Percentiles rank a stretch among this genome's conserved stretches.
phyloP scores from a whole-genome alignment of 2,797 vertebrate genomes.

The Fistularia commersonii region DNA sequence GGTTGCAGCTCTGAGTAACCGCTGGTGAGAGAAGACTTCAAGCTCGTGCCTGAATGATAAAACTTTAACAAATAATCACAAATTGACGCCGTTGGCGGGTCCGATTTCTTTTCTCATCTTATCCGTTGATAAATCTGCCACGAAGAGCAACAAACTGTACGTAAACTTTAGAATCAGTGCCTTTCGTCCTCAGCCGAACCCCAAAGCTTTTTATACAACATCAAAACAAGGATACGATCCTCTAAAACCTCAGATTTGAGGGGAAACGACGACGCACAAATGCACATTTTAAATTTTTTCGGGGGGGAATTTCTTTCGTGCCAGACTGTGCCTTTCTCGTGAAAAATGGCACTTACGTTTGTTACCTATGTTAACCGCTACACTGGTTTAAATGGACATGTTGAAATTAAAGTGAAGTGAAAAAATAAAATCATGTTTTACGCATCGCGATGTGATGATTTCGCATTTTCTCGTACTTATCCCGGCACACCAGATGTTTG shows the following conservation, averaged over 20 bases:
- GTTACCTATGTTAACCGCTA: slow-evolving; percentile 23
- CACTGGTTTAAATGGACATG: slow-evolving; percentile 54
- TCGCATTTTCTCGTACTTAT: too few relatives aligned
- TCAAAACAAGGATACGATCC: slow-evolving; percentile 41
- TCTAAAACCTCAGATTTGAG: slow-evolving; percentile 19
- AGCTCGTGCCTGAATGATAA: background rate
- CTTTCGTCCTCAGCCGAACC: slow-evolving; percentile 45
- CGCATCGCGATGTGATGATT: too few relatives aligned
- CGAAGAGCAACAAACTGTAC: slow-evolving; percentile 16
- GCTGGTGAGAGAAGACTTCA: slow-evolving; percentile 63
- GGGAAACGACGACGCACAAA: slow-evolving; percentile 18
- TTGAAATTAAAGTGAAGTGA: slow-evolving; percentile 21
- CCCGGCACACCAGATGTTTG: too few relatives aligned
- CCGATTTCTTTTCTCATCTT: slow-evolving; percentile 6
- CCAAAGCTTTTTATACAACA: slow-evolving; percentile 48
- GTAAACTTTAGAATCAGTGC: slow-evolving; percentile 25
- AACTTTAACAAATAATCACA: background rate
- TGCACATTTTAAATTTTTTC: background rate
- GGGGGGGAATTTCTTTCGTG: slow-evolving; percentile 9
- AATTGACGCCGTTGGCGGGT: slow-evolving; percentile 7
- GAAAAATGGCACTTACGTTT: slow-evolving; percentile 12
- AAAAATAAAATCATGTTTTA: slow-evolving; percentile 38
- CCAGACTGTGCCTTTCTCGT: slow-evolving; percentile 33
- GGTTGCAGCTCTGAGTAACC: slow-evolving; percentile 62
- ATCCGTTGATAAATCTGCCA: slow-evolving; percentile 1